Conservation (phyloP, 1,140 invertebrate genomes). For the Drosophila sturtevanti region DNA sequence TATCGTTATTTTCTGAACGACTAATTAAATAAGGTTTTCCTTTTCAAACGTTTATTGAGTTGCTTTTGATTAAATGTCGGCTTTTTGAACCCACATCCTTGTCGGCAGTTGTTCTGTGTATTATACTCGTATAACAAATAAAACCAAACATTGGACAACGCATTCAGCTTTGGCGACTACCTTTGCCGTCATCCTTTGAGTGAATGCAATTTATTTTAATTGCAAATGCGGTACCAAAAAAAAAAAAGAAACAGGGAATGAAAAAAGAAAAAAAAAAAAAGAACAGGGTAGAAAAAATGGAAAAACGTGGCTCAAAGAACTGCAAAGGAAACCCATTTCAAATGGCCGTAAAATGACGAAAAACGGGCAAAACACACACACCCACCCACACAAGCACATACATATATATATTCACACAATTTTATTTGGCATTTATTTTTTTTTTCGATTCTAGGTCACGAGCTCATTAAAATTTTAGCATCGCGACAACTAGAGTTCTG, state of each 20-base stretch:
- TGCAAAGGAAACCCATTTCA: slow-evolving; percentile 36
- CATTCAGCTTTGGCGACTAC: background rate
- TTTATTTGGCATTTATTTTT: background rate
- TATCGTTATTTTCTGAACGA: background rate
- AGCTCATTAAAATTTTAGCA: slow-evolving; percentile 47
- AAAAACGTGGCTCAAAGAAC: slow-evolving; percentile 35
- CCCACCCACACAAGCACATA: slow-evolving; percentile 5
- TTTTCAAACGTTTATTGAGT: background rate
- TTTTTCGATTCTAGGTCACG: slow-evolving; percentile 29
- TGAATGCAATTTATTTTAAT: slow-evolving; percentile 69
- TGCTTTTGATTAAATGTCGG: background rate
- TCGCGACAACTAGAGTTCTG: slow-evolving; percentile 1
- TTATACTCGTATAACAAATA: background rate
- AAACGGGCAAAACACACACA: slow-evolving; percentile 20
- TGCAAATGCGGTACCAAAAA: slow-evolving; percentile 29
- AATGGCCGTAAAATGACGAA: slow-evolving; percentile 41
- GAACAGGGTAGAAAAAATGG: background rate
- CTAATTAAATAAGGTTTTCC: background rate
- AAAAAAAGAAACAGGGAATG: no score
- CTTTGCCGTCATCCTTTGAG: slow-evolving; percentile 33
- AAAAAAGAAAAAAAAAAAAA: no score
- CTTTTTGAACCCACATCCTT: background rate
- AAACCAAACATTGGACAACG: slow-evolving; percentile 13
- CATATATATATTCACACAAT: background rate
- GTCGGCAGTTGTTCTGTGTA: background rate